phyloP scores from a whole-genome alignment of 2,888 invertebrate genomes.

The Idaea dimidiata region DNA sequence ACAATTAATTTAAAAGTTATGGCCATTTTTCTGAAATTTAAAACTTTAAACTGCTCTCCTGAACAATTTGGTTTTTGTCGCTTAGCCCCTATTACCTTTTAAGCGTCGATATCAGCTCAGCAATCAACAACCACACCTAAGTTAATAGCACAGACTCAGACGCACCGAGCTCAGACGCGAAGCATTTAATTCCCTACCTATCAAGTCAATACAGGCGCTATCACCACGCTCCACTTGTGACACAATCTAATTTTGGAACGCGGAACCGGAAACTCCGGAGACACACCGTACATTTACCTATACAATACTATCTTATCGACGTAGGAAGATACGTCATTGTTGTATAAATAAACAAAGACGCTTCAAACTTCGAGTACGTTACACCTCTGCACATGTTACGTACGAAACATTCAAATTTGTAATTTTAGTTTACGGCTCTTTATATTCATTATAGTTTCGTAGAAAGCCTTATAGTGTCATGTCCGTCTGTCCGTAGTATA shows the following conservation, averaged over 20 bases:
- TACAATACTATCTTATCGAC: constrained; percentile 16
- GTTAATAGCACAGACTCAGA: no score
- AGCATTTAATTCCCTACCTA: constrained; percentile 40
- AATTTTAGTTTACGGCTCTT: constrained; percentile 4
- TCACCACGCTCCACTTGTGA: constrained; percentile 37
- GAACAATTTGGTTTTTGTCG: no score
- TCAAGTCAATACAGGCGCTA: constrained; percentile 36
- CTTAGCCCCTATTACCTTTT: no score
- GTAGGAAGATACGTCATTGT: constrained; percentile 18
- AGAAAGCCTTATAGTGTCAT: not conserved
- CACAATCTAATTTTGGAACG: constrained; percentile 41
- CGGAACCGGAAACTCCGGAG: constrained; percentile 34
- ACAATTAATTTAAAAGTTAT: no score
- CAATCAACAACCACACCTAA: no score
- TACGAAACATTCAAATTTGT: not conserved
- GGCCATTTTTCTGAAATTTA: no score
- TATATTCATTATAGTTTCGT: constrained; percentile 7
- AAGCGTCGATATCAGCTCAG: no score
- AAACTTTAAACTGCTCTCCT: no score
- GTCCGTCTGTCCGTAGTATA: no score
- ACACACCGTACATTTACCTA: constrained; percentile 23
- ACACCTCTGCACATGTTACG: not conserved
- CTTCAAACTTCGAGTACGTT: constrained; percentile 10
- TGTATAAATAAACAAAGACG: constrained; percentile 20
- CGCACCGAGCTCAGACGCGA: not conserved